Evolutionary conservation across 2,797 vertebrate genomes (phyloP).

Genomic region (Varecia variegata): DNA sequence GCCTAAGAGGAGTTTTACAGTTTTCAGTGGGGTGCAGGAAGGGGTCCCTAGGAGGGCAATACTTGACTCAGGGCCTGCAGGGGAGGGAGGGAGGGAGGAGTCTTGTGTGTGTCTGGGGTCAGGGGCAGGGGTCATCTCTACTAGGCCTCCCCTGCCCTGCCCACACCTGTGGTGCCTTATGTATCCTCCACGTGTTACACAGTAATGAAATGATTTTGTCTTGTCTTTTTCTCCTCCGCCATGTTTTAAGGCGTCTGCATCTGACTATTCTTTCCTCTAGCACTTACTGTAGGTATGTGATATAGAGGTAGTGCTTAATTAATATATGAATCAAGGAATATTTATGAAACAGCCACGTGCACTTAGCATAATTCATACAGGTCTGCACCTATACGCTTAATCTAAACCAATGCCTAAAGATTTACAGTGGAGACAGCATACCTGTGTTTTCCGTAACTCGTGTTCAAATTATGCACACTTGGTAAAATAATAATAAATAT

Average conservation of each 20-base stretch:
- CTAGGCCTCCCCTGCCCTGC: not conserved
- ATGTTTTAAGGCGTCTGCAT: not conserved
- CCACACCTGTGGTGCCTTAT: not conserved
- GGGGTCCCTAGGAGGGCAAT: not conserved
- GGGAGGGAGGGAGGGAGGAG: not conserved
- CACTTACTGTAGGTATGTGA: not conserved
- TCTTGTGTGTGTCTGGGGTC: too few species aligned
- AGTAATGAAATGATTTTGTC: not conserved
- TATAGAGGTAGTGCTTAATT: slow-evolving; percentile 13
- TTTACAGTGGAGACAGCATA: not conserved
- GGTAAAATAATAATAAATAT: slow-evolving; percentile 17
- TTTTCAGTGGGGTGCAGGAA: not conserved
- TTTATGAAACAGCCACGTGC: not conserved
- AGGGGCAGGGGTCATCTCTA: not conserved
- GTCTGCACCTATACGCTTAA: not conserved
- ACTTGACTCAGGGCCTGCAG: not conserved
- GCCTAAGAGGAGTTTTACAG: too few species aligned
- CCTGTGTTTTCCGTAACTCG: not conserved
- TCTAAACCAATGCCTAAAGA: not conserved
- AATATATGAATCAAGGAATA: not conserved
- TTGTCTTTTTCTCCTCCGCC: not conserved
- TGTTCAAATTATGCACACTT: not conserved
- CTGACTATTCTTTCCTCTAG: not conserved
- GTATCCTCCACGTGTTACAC: not conserved
- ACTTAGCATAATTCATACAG: not conserved